phyloP scores from a whole-genome alignment of 64 coral and sea anemone genomes.

The Pocillopora damicornis region DNA sequence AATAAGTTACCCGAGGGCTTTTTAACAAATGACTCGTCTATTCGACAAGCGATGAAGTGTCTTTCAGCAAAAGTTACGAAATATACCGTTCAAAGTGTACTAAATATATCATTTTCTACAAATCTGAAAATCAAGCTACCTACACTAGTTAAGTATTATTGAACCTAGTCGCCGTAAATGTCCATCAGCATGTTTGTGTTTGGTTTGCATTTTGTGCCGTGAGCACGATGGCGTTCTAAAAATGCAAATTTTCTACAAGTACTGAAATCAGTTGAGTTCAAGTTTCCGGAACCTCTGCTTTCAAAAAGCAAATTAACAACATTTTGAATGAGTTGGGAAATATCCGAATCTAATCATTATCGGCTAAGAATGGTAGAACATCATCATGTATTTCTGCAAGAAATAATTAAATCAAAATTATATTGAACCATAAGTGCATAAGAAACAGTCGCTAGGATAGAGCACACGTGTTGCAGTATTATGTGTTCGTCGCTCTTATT shows the following conservation, averaged over 20 bases:
- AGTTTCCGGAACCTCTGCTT: too few species aligned
- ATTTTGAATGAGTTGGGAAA: too few species aligned
- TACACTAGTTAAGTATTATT: too few species aligned
- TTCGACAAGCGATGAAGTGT: background rate
- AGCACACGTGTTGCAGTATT: conserved; percentile 14
- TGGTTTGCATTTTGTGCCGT: too few species aligned
- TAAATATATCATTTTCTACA: conserved; percentile 9
- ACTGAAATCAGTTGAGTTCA: too few species aligned
- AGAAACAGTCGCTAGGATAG: background rate
- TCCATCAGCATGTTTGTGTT: too few species aligned
- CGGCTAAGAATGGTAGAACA: too few species aligned
- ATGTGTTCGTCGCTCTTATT: background rate
- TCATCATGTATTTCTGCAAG: background rate
- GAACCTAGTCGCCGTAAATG: too few species aligned
- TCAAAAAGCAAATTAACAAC: too few species aligned
- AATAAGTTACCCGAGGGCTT: background rate
- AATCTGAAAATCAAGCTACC: background rate
- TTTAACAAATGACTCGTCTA: background rate
- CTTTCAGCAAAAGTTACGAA: background rate
- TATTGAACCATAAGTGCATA: background rate
- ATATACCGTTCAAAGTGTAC: background rate
- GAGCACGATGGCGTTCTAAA: too few species aligned
- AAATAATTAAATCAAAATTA: background rate
- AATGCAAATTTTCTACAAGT: too few species aligned
- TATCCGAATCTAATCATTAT: background rate